phyloP scores from a whole-genome alignment of 2,113 vertebrate species.

The Penelope pileata region DNA sequence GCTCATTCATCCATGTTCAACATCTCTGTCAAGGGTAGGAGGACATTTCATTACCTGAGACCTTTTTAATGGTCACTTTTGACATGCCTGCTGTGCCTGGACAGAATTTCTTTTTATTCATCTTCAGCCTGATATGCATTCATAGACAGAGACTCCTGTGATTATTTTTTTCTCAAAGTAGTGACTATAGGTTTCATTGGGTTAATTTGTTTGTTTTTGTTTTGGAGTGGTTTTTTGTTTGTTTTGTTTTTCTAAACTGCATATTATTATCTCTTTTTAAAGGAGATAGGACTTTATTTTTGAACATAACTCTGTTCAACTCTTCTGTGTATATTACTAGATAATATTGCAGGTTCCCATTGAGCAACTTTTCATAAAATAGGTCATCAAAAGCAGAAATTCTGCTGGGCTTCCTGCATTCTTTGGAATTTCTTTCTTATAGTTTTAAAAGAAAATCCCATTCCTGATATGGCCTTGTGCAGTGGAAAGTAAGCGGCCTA shows the following conservation, averaged over 20 bases:
- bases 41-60: background rate
- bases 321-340: background rate
- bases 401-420: background rate
- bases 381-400: background rate
- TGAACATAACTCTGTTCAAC: background rate
- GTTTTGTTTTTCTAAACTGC: background rate
- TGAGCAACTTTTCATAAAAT: background rate
- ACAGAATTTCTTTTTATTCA: background rate
- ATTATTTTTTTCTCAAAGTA: background rate
- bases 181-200: background rate
- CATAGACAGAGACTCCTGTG: background rate
- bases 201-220: background rate
- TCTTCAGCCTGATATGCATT: background rate
- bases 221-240: background rate
- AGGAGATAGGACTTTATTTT: background rate
- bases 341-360: background rate
- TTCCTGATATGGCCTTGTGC: background rate
- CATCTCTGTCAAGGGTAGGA: background rate
- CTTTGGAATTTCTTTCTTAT: background rate
- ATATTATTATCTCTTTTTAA: background rate
- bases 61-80: background rate
- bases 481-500: background rate
- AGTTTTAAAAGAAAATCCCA: background rate
- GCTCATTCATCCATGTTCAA: background rate
- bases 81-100: rapidly evolving